Evolutionary conservation across 2,113 vertebrate species (phyloP).

Genomic region (Climacteris rufus): DNA sequence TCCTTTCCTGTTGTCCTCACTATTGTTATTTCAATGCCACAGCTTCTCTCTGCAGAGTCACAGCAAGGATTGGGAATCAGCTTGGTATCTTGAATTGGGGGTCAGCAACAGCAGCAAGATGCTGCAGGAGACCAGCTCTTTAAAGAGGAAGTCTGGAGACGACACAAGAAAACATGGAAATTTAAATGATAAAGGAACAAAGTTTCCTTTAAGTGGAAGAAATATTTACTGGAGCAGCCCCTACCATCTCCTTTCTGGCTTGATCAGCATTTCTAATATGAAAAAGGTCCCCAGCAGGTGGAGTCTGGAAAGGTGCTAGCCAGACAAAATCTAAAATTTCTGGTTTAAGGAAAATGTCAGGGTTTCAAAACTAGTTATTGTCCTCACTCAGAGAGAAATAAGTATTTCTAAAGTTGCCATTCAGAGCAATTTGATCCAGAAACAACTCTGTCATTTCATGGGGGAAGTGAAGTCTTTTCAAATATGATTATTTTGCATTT

Average conservation of each 20-base stretch:
- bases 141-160: not conserved
- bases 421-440: not conserved
- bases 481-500: not conserved
- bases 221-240: not conserved
- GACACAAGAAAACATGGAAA: not conserved
- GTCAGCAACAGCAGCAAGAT: not conserved
- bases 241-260: not conserved
- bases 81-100: rapidly evolving
- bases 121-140: not conserved
- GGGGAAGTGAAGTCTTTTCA: not conserved
- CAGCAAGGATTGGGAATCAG: not conserved
- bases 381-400: not conserved
- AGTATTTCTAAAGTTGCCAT: not conserved
- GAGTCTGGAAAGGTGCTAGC: rapidly evolving
- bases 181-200: not conserved
- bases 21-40: not conserved
- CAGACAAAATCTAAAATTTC: not conserved
- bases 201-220: not conserved
- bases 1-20: not conserved
- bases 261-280: not conserved
- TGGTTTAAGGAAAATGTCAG: rapidly evolving
- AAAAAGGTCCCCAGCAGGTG: rapidly evolving
- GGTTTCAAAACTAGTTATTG: not conserved
- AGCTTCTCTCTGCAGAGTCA: not conserved
- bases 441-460: not conserved